Conservation (phyloP, 1,140 invertebrate genomes). For the Homarus americanus region DNA sequence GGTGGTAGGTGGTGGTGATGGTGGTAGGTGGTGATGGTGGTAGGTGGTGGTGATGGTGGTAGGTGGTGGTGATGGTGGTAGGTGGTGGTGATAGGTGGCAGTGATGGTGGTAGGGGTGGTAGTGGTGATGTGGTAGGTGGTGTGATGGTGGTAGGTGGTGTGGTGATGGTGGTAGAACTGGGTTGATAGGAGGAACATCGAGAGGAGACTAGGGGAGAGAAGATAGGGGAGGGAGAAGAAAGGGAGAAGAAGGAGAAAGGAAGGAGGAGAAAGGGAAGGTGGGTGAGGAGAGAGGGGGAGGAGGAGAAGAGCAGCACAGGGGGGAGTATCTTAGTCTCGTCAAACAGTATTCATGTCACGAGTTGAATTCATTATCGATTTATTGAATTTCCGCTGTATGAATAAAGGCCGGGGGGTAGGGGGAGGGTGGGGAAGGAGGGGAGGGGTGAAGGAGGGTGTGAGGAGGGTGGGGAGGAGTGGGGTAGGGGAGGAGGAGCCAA, state of each 20-base stretch:
- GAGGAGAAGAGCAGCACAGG: background rate
- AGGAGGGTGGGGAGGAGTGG: too few relatives aligned
- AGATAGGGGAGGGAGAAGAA: background rate
- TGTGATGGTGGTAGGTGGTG: too few relatives aligned
- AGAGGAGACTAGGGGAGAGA: background rate
- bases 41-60: too few relatives aligned
- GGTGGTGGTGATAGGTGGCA: too few relatives aligned
- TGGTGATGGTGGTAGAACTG: too few relatives aligned
- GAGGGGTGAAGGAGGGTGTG: background rate
- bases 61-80: too few relatives aligned
- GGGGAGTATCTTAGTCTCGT: background rate
- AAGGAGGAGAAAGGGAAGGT: background rate
- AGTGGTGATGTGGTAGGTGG: too few relatives aligned
- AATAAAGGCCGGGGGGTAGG: background rate
- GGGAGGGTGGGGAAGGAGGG: background rate
- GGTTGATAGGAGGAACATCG: too few relatives aligned
- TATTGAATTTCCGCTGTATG: conserved; percentile 18
- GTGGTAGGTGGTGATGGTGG: too few relatives aligned
- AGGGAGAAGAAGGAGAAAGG: background rate
- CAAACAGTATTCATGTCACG: conserved; percentile 39
- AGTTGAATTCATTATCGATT: conserved; percentile 34
- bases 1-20: too few relatives aligned
- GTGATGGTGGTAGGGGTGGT: too few relatives aligned
- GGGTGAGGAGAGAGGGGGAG: background rate
- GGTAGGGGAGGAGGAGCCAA: background rate